Evolutionary conservation across 2,888 invertebrate genomes (phyloP), one percentile per base, ranked within the genome.

Genomic region (Drosophila pullipes): DNA sequence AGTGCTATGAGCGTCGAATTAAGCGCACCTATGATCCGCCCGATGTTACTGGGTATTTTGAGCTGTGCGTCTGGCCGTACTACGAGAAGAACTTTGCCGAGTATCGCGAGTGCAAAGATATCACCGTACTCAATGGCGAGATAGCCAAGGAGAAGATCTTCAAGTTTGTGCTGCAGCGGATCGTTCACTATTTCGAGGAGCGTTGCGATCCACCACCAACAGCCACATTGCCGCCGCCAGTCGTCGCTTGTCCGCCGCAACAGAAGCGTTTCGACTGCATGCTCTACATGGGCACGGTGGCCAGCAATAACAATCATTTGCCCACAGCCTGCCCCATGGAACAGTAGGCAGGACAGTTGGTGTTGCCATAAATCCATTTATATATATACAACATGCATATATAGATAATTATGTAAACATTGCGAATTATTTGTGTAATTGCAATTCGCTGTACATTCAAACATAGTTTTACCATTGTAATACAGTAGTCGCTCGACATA

Each of bases 61-160:
- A 98, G 53, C 93, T 94, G 79, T 96, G 96, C 91, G 97, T 97
- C n/a, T 99, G 98, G 98, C 98, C 98, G 13, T 83, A n/a, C 96
- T 97, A 98, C 91, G 88, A 95, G 68, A 94, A 93, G 83, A 95
- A 96, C 84, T 93, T 94, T 47, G 82, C 92, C 30, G 94, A 95
- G 85, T 92, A 92, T 63, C 89, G 92, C 6, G 91, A 92, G 5
- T 89, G 92, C 41, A 91, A 92, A 65, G 93, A 93, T 61, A 89
- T 94, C 4, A 91, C 90, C 10, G 87, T 92, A 55, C 82, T 94
- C 6, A 93, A 94, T 80, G 93, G 93, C 2, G 93, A 94, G 71
- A 82, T 92, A 0, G 73, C 81, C 60, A 92, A 92, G 62, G 93
- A 93, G 31, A 91, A 91, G 80, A 91, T 93, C 58, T 92, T 93